Evolutionary conservation across 2,888 invertebrate species (phyloP), one percentile per base, ranked within the genome.

Genomic region (Exocentrus adspersus): DNA sequence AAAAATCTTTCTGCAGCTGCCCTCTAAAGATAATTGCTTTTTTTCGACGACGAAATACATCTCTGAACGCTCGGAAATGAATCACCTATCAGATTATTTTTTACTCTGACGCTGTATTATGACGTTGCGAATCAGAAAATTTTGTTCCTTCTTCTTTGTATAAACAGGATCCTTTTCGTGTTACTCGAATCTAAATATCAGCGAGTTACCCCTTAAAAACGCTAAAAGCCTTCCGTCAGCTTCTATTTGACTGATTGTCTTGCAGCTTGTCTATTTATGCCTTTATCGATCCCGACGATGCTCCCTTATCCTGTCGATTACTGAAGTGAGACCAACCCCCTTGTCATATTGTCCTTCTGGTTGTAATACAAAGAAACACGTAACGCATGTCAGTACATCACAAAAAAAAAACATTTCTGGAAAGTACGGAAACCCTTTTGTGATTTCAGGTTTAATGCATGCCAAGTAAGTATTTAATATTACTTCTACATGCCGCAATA

Each of bases 231-330:
- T 71, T 69, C 72, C 73, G 78, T 75, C 75, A 70, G 67, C 69
- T 71, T 76, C 73, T 77, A 76, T 78, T 78, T 76, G 75, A 77
- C 75, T 74, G 75, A 72, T 69, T 75, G 77, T 77, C 78, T 75
- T 69, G 71, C 73, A 66, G 70, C 65, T 69, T 74, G 75, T 75
- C 76, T 73, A 74, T 77, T 24, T 76, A 75, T 69, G 71, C 60
- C 62, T 65, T 67, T 68, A 71, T 57, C 56, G 56, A 57, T 57
- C 21, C 37, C 20, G 4, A 3, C 12, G 42, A 12, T 46, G 10
- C 45, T 32, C 46, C 24, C n/a, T n/a, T n/a, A n/a, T n/a, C n/a
- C 20, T 19, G 24, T 43, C 21, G 28, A 16, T 43, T 53, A 20
- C 54, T 43, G 16, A 28, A 54, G 43, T 54, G 17, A 28, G 2